Evolutionary conservation across 2,797 vertebrate genomes (phyloP).

Genomic region (Enteromius thamalakanensis): DNA sequence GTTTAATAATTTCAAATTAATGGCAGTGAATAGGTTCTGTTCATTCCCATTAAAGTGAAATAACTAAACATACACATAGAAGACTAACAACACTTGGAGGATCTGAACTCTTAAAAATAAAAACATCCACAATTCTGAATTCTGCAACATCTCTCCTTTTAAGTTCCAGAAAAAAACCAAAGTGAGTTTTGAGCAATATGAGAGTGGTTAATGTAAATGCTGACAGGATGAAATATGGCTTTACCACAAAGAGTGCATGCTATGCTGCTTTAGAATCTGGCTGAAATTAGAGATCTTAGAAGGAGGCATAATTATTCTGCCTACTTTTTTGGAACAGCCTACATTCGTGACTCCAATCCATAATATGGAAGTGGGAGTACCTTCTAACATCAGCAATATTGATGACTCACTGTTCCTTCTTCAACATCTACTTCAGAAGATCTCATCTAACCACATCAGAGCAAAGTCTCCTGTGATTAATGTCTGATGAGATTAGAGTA

Average conservation of each 20-base stretch:
- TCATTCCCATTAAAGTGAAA: too few relatives aligned
- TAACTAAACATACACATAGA: too few relatives aligned
- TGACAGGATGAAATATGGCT: not conserved
- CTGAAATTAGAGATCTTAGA: not conserved
- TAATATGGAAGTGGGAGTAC: not conserved
- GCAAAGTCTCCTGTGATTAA: constrained; percentile 1
- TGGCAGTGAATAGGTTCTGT: too few relatives aligned
- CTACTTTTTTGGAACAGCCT: not conserved
- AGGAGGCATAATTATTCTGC: not conserved
- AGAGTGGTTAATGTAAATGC: not conserved
- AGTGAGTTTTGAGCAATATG: not conserved
- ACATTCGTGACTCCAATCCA: constrained; percentile 5
- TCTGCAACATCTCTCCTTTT: not conserved
- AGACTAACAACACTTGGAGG: too few relatives aligned
- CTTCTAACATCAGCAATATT: constrained; percentile 22
- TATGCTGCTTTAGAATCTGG: not conserved
- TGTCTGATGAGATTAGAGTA: constrained; percentile 8
- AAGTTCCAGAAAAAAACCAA: not conserved
- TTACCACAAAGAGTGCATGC: not conserved
- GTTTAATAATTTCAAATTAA: too few relatives aligned
- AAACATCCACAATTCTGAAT: not conserved
- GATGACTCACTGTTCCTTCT: constrained; percentile 58
- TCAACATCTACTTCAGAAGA: constrained; percentile 54
- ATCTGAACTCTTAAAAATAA: not conserved
- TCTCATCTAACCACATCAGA: not conserved